Percentiles rank a stretch among this genome's conserved stretches.
Conservation (phyloP, 2,113 vertebrate species). For the Dipodomys ordii region DNA sequence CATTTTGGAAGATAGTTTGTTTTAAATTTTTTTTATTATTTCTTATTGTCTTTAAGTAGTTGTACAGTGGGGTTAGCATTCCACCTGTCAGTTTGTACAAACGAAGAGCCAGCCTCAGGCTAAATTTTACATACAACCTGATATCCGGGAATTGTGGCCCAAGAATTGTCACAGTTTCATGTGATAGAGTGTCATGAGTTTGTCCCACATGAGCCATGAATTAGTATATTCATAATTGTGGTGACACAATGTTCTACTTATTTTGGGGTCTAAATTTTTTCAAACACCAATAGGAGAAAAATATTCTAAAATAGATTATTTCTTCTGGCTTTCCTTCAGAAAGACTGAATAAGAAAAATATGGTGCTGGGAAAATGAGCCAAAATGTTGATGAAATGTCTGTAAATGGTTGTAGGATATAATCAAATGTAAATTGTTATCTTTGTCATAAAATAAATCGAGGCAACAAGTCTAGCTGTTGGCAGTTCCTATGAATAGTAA, state of each 20-base stretch:
- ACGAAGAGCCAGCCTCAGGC: background rate
- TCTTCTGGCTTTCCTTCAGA: constrained; percentile 76
- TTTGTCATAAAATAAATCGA: constrained; percentile 35
- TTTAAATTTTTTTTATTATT: too few species aligned
- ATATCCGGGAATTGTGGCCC: background rate
- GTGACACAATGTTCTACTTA: constrained; percentile 72
- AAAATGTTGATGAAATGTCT: constrained; percentile 61
- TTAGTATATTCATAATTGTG: constrained; percentile 49
- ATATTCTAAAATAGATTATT: constrained; percentile 66
- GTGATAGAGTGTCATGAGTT: background rate
- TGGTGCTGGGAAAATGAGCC: constrained; percentile 45
- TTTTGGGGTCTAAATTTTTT: constrained; percentile 69
- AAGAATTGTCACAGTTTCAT: background rate
- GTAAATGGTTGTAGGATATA: constrained; percentile 21
- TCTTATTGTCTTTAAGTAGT: too few species aligned
- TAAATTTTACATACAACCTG: background rate
- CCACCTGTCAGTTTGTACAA: too few species aligned
- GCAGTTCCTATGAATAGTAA: constrained; percentile 14
- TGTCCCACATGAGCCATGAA: background rate
- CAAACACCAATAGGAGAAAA: constrained; percentile 63
- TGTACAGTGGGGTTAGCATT: too few species aligned
- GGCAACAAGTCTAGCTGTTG: background rate
- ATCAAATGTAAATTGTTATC: constrained; percentile 41
- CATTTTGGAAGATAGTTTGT: too few species aligned
- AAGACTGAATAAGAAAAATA: constrained; percentile 72